Percentiles rank a stretch among this genome's conserved stretches.
These are phyloP conservation scores for Meta bourneti DNA, from an alignment of 2,888 invertebrate species.

Conservation along the genomic window DNA sequence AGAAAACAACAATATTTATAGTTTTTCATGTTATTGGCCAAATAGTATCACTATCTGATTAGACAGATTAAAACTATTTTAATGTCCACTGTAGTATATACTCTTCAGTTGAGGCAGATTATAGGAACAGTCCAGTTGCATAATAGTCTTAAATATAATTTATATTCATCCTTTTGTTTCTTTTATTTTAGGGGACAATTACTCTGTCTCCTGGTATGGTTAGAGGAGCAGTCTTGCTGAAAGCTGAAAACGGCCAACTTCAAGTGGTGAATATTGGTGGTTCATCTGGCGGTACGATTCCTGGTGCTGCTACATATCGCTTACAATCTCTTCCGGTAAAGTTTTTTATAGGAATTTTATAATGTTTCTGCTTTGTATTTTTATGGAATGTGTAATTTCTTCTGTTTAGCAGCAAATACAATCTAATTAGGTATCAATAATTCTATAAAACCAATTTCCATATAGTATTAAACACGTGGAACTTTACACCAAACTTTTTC, in stretches of 20 bases:
- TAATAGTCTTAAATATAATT: too few species aligned
- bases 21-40: too few species aligned
- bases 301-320: constrained; percentile 86
- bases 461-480: background rate
- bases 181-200: constrained; percentile 82
- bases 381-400: background rate
- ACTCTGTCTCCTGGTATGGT: constrained; percentile 91
- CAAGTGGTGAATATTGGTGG: constrained; percentile 92
- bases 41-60: too few species aligned
- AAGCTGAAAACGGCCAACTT: constrained; percentile 97
- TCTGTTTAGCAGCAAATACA: background rate
- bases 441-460: background rate
- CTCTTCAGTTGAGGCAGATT: too few species aligned
- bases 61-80: too few species aligned
- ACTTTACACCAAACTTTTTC: too few species aligned
- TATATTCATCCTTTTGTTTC: background rate
- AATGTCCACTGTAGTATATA: too few species aligned
- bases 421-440: background rate
- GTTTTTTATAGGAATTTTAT: background rate
- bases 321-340: constrained; percentile 88
- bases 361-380: background rate
- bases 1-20: too few species aligned
- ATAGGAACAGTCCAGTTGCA: too few species aligned
- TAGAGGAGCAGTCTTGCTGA: constrained; percentile 93
- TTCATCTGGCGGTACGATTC: constrained; percentile 47